Base-by-base conservation (phyloP, 2,888 invertebrate species). In the Odontomyia ornata region DNA sequence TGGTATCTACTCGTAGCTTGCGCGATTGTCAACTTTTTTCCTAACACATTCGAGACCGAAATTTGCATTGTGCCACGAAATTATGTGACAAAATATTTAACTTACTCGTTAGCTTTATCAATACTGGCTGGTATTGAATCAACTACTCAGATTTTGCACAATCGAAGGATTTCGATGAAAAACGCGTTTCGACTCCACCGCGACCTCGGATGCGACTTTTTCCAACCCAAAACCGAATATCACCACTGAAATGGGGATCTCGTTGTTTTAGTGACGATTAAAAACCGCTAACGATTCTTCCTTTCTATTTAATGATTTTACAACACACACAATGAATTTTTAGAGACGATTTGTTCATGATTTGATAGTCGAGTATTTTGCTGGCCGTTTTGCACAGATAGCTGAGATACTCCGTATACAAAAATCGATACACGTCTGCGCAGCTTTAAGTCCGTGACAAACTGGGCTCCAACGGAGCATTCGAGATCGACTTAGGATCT, bases 401-500 rank as follows among this genome's bases (percentile, higher is more conserved):
- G 73, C 73, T 36, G 73, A 36, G n/a, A 36, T 73, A 73, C 73
- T 73, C 73, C 73, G 73, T 73, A 73, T 73, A 73, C 27, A 25
- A 60, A n/a, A 73, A 27, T 72, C 13, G 73, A 60, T 73, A 73
- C 73, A 73, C 73, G 73, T 73, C 73, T 73, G 73, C 73, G 57
- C 73, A 73, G 73, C 73, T 73, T 27, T 36, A 60, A 23, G 73
- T 73, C 73, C 60, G 57, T 73, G 73, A 73, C 52, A 73, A 73
- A 73, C 73, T 73, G 73, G 73, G 52, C 57, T 27, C 60, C 60
- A 57, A 60, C 28, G 60, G 30, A 60, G 73, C 60, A 60, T 23
- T 60, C 36, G 36, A 30, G 36, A 15, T 27, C 43, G 27, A 60
- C 73, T 73, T 73, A 73, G 60, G 73, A 73, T 60, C 60, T 60